Evolutionary conservation across 2,113 vertebrate genomes (phyloP).

Genomic region (Saguinus midas): DNA sequence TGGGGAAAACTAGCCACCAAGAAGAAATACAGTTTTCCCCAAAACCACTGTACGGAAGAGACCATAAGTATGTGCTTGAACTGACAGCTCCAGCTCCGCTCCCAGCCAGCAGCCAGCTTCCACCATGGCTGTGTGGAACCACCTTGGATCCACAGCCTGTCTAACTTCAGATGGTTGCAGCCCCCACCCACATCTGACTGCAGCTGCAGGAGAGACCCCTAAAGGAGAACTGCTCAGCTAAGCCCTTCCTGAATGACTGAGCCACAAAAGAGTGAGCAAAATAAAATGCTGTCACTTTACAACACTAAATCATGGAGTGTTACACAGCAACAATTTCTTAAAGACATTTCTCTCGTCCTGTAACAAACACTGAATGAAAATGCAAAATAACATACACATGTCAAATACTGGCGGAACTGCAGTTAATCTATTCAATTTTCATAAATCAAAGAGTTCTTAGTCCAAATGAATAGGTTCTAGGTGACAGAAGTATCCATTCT

Average conservation of each 20-base stretch:
- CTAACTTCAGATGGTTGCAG: not conserved
- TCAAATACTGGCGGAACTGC: not conserved
- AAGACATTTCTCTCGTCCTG: not conserved
- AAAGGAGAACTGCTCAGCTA: not conserved
- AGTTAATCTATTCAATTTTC: not conserved
- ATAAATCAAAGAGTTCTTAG: not conserved
- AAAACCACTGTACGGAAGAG: not conserved
- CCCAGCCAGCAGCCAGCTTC: not conserved
- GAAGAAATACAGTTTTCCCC: not conserved
- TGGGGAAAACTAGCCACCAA: not conserved
- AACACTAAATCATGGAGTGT: not conserved
- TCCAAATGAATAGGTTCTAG: not conserved
- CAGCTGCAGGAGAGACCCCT: not conserved
- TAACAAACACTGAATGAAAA: not conserved
- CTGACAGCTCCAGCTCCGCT: not conserved
- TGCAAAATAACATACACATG: not conserved
- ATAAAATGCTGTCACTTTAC: not conserved
- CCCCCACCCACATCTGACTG: not conserved
- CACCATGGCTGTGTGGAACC: not conserved
- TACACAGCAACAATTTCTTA: not conserved
- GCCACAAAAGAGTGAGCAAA: not conserved
- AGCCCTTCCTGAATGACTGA: not conserved
- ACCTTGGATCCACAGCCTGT: not conserved
- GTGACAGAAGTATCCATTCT: not conserved
- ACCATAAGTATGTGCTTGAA: not conserved